phyloP scores from a whole-genome alignment of 2,888 invertebrate species.

The Ctena decussata region DNA sequence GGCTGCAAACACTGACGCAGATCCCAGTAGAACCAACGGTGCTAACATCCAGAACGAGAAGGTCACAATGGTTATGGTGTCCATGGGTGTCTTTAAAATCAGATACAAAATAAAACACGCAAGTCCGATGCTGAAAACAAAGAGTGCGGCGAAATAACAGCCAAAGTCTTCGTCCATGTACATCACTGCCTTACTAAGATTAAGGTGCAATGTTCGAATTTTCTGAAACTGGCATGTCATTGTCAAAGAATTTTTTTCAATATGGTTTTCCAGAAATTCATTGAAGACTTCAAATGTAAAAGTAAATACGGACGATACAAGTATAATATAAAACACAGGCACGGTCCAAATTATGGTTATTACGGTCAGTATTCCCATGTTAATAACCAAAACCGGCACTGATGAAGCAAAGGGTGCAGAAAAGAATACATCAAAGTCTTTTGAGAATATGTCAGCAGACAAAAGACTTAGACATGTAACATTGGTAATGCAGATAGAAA shows the following conservation, averaged over 20 bases:
- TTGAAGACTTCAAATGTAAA: neutral
- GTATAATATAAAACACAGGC: neutral
- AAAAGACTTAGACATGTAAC: neutral
- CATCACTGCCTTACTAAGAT: constrained; percentile 41
- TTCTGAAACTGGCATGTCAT: neutral
- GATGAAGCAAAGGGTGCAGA: neutral
- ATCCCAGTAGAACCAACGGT: neutral
- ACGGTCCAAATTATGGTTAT: neutral
- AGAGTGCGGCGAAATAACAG: constrained; percentile 15
- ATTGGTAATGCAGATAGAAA: neutral
- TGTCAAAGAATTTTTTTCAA: neutral
- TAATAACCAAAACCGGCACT: neutral
- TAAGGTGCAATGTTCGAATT: neutral
- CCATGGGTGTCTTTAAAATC: constrained; percentile 14
- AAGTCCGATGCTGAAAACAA: constrained; percentile 18
- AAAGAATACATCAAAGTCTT: neutral
- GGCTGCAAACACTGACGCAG: constrained; percentile 22
- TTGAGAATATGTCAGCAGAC: neutral
- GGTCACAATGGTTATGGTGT: neutral
- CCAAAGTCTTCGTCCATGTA: constrained; percentile 37
- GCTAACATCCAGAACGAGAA: constrained; percentile 12
- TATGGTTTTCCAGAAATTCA: neutral
- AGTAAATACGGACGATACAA: neutral
- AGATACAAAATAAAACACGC: constrained; percentile 40
- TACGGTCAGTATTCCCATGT: neutral